Percentiles rank a stretch among this genome's conserved stretches.
Evolutionary conservation across 2,888 invertebrate genomes (phyloP).

Genomic region (Hyposoter didymator): DNA sequence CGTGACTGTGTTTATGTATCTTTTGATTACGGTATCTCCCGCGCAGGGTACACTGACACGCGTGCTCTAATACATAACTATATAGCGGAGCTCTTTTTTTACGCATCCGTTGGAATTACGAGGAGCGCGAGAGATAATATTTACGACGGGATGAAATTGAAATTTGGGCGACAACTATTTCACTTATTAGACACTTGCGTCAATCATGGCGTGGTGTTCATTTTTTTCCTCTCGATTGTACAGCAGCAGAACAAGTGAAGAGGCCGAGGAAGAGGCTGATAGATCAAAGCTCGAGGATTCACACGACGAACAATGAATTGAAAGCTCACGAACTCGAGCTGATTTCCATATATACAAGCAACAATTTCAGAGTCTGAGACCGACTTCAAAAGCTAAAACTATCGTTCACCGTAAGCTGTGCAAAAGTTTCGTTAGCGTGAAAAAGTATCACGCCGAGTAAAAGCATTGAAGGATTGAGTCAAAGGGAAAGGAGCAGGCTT

Average conservation of each 20-base stretch:
- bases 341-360: too few species aligned
- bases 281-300: not conserved
- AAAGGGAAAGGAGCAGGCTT: conserved; percentile 21
- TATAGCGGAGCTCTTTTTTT: conserved; percentile 15
- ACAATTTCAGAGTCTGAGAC: too few species aligned
- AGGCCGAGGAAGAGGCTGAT: not conserved
- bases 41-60: conserved; percentile 30
- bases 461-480: conserved; percentile 19
- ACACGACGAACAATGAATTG: not conserved
- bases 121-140: conserved; percentile 32
- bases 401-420: not conserved
- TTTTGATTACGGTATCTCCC: conserved; percentile 55
- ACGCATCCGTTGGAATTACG: conserved; percentile 48
- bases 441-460: conserved; percentile 1
- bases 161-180: conserved; percentile 5
- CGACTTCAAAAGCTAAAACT: not conserved
- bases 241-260: not conserved
- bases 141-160: conserved; percentile 14
- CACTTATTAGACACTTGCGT: not conserved
- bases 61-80: conserved; percentile 6
- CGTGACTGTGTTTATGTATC: conserved; percentile 21
- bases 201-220: not conserved
- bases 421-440: not conserved
- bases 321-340: not conserved
- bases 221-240: not conserved